phyloP scores from a whole-genome alignment of 2,113 vertebrate species.

The Puffinus mauretanicus region DNA sequence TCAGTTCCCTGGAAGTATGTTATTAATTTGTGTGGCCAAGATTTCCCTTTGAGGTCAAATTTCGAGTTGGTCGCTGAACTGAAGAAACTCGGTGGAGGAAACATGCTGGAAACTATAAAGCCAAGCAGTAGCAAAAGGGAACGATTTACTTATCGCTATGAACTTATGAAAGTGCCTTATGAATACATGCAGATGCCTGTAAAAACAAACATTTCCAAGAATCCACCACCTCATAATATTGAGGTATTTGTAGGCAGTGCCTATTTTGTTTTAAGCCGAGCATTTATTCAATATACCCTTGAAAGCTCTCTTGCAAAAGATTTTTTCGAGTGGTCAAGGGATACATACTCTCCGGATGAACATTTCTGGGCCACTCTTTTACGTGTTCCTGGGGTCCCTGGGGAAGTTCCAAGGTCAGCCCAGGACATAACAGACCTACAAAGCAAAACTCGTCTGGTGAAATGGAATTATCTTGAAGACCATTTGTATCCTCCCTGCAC shows the following conservation, averaged over 20 bases:
- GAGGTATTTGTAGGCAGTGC: constrained; percentile 90
- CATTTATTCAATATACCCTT: constrained; percentile 77
- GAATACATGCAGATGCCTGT: constrained; percentile 48
- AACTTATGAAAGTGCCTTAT: too few species aligned
- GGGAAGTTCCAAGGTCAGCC: constrained; percentile 77
- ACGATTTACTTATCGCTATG: too few species aligned
- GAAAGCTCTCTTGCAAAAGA: constrained; percentile 78
- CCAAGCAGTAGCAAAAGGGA: too few species aligned
- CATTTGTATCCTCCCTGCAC: constrained; percentile 85
- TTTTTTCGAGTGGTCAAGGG: constrained; percentile 88
- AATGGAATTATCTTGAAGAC: constrained; percentile 89
- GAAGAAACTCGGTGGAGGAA: too few species aligned
- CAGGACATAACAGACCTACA: constrained; percentile 87
- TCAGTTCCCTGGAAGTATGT: too few species aligned
- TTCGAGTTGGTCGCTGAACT: too few species aligned
- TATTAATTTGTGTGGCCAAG: too few species aligned
- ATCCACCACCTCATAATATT: constrained; percentile 81
- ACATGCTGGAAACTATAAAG: too few species aligned
- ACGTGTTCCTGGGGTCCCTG: constrained; percentile 82
- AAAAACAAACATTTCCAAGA: constrained; percentile 78
- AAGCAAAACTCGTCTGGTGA: constrained; percentile 91
- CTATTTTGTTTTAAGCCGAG: constrained; percentile 87
- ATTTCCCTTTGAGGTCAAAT: too few species aligned
- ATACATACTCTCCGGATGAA: constrained; percentile 93
- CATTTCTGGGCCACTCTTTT: constrained; percentile 93